Conservation (phyloP, 2,113 vertebrate genomes). For the Gallinago media region DNA sequence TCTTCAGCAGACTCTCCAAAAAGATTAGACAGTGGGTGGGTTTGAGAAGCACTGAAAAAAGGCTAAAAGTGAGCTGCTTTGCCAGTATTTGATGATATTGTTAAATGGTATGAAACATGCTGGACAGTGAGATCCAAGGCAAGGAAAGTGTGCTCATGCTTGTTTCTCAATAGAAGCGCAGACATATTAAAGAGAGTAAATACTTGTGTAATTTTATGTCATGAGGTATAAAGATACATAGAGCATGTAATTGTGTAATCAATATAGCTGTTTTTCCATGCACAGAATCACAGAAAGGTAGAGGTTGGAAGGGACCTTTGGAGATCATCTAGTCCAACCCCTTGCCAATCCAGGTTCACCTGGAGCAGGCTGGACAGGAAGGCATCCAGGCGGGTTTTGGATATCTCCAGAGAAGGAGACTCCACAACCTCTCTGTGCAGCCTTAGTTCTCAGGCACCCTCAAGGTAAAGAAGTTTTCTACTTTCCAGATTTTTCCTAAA, state of each 20-base stretch:
- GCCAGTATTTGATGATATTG: background rate
- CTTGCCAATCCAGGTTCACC: background rate
- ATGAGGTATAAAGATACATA: background rate
- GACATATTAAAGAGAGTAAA: background rate
- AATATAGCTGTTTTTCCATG: background rate
- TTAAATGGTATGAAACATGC: background rate
- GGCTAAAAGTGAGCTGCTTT: background rate
- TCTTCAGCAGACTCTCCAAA: background rate
- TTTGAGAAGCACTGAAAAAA: background rate
- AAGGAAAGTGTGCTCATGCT: background rate
- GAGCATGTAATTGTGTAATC: background rate
- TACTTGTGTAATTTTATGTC: background rate
- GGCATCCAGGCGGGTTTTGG: background rate
- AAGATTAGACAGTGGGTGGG: background rate
- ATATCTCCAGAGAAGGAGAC: background rate
- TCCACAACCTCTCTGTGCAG: background rate
- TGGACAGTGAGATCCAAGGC: background rate
- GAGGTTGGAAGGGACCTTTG: background rate
- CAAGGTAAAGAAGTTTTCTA: background rate
- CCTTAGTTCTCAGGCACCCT: background rate
- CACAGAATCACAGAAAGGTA: background rate
- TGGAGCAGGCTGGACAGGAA: background rate
- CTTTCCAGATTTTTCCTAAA: background rate
- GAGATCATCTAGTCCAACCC: background rate
- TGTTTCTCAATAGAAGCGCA: background rate